phyloP scores from a whole-genome alignment of 2,797 vertebrate species.

The Chrosomus eos region DNA sequence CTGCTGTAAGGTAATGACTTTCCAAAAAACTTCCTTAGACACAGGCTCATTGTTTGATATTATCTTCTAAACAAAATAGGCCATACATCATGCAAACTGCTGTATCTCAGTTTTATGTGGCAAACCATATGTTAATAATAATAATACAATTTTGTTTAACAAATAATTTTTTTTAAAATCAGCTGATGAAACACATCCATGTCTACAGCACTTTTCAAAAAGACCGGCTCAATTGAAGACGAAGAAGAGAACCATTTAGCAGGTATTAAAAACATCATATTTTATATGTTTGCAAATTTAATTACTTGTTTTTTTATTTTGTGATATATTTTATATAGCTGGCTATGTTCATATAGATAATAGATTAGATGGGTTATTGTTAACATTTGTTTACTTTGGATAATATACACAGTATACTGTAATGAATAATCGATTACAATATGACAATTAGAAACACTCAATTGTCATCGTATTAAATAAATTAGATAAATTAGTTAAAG shows the following conservation, averaged over 20 bases:
- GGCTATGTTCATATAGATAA: not conserved
- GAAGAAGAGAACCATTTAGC: not conserved
- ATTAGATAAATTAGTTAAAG: not conserved
- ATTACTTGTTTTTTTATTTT: not conserved
- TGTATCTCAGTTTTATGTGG: not conserved
- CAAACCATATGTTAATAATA: fast-evolving
- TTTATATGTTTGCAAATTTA: not conserved
- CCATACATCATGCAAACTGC: not conserved
- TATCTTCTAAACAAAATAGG: not conserved
- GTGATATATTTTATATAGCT: not conserved
- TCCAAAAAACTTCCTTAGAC: not conserved
- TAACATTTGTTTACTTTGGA: not conserved
- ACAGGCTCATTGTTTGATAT: not conserved
- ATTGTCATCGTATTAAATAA: too few relatives aligned
- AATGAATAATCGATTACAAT: not conserved
- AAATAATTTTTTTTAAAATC: not conserved
- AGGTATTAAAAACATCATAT: not conserved
- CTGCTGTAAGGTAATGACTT: not conserved
- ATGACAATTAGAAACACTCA: not conserved
- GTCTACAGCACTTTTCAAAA: not conserved
- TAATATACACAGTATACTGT: not conserved
- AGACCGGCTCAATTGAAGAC: not conserved
- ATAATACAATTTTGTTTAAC: not conserved
- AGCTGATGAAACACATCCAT: not conserved
- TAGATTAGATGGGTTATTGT: not conserved